A percentile compares a stretch with the other conserved stretches of the same genome.
phyloP scores from a whole-genome alignment of 2,113 vertebrate genomes.

The Sturnira hondurensis region DNA sequence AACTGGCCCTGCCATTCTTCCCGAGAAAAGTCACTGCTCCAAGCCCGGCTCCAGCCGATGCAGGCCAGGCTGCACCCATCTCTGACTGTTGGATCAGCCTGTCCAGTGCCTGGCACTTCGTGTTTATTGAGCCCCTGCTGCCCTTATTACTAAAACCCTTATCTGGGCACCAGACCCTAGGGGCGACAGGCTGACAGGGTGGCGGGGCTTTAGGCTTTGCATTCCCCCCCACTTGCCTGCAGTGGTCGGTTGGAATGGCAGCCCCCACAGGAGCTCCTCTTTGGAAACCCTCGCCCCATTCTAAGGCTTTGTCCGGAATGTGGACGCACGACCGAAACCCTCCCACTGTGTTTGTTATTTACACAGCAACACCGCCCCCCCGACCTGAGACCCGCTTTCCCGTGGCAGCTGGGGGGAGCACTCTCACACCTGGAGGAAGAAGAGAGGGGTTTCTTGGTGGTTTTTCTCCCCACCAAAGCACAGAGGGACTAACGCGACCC shows the following conservation, averaged over 20 bases:
- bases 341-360: not conserved
- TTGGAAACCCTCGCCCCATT: not conserved
- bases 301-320: not conserved
- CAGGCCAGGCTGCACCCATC: not conserved
- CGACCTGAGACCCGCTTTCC: not conserved
- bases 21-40: fast-evolving
- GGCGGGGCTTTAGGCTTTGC: no score
- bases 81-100: not conserved
- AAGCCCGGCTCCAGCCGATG: not conserved
- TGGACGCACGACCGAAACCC: fast-evolving
- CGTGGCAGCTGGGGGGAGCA: not conserved
- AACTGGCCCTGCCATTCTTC: fast-evolving
- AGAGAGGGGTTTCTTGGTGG: not conserved
- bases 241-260: no score
- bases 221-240: not conserved
- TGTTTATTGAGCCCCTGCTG: not conserved
- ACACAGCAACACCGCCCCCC: not conserved
- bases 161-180: not conserved
- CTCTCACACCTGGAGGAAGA: fast-evolving
- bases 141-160: not conserved
- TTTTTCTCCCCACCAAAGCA: not conserved
- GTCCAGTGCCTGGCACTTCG: not conserved
- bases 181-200: no score
- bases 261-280: no score
- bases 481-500: not conserved